Evolutionary conservation across 2,797 vertebrate genomes (phyloP).

Genomic region (Anisognathus igniventris): DNA sequence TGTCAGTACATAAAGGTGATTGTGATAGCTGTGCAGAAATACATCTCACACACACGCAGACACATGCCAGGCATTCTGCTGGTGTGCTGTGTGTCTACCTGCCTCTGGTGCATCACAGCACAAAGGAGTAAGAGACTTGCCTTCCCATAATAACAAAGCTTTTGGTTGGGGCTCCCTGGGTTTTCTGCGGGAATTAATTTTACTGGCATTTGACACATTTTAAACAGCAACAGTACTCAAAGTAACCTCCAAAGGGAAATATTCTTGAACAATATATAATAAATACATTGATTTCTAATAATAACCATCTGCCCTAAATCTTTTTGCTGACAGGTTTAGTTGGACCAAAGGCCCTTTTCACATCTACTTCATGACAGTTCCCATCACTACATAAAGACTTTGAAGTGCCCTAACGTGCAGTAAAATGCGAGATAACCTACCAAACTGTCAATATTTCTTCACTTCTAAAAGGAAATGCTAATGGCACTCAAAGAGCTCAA

Average conservation of each 20-base stretch:
- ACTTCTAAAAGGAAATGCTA: slow-evolving; percentile 67
- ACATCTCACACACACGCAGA: background rate
- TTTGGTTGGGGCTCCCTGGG: background rate
- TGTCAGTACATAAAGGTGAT: background rate
- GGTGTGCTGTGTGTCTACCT: background rate
- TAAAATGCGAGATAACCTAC: slow-evolving; percentile 60
- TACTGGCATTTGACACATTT: slow-evolving; percentile 50
- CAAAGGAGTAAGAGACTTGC: background rate
- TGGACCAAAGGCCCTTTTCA: slow-evolving; percentile 66
- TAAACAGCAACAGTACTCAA: slow-evolving; percentile 49
- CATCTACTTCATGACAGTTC: slow-evolving; percentile 64
- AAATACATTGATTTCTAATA: slow-evolving; percentile 71
- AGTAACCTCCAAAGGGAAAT: slow-evolving; percentile 58
- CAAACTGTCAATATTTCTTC: slow-evolving; percentile 68
- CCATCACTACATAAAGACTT: slow-evolving; percentile 68
- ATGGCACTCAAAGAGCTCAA: slow-evolving; percentile 61
- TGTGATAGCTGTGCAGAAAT: background rate
- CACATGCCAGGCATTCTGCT: background rate
- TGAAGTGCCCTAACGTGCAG: slow-evolving; percentile 66
- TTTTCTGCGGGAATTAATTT: slow-evolving; percentile 58
- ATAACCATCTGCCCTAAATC: slow-evolving; percentile 63
- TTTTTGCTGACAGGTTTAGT: slow-evolving; percentile 65
- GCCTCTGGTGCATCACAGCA: background rate
- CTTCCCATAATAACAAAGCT: slow-evolving; percentile 4
- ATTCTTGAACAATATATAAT: slow-evolving; percentile 60